These are phyloP conservation scores for Dunckerocampus dactyliophorus DNA, from an alignment of 2,113 vertebrate species.

Conservation along the genomic window DNA sequence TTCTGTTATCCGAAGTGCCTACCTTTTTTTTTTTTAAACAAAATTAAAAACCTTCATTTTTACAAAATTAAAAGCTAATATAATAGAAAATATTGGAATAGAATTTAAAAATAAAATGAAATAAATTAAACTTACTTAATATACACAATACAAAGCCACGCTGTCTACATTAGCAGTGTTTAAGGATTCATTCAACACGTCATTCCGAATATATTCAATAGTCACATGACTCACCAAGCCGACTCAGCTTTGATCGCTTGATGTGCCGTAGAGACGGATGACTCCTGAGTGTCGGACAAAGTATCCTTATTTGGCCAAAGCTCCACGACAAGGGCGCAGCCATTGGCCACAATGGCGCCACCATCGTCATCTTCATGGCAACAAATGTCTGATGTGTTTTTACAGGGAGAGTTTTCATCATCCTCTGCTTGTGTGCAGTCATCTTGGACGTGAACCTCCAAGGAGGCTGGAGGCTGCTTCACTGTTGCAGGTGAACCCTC, in stretches of 20 bases:
- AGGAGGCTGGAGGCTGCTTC: not conserved
- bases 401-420: not conserved
- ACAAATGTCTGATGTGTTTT: conserved; percentile 9
- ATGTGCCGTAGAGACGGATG: conserved; percentile 4
- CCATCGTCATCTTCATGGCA: not conserved
- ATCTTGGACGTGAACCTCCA: conserved; percentile 6
- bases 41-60: too few species aligned
- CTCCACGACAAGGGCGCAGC: conserved; percentile 5
- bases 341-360: not conserved
- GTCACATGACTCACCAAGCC: conserved; percentile 37
- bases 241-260: conserved; percentile 19
- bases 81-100: too few species aligned
- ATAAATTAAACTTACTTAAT: not conserved
- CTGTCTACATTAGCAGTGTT: not conserved
- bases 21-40: too few species aligned
- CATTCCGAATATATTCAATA: too few species aligned
- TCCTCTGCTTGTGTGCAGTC: not conserved
- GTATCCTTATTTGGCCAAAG: conserved; percentile 12
- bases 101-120: too few species aligned
- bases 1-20: too few species aligned
- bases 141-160: not conserved
- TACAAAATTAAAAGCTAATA: too few species aligned
- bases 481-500: not conserved
- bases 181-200: not conserved
- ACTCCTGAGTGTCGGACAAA: conserved; percentile 13